These are phyloP conservation scores for Theonella swinhoei DNA, from an alignment of 37 sponge, comb jelly and placozoan species.

Conservation along the genomic window DNA sequence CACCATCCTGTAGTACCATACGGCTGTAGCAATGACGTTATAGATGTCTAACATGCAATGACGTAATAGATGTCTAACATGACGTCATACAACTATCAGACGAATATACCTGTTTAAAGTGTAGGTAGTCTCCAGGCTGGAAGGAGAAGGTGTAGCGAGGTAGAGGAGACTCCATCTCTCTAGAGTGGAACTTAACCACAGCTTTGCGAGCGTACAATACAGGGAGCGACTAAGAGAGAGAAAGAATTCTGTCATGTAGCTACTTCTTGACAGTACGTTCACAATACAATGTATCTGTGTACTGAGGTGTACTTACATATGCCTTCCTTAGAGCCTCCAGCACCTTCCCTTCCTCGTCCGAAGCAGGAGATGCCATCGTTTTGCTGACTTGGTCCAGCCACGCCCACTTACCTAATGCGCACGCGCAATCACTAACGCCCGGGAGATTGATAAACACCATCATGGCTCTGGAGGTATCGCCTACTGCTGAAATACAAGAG, in stretches of 20 bases:
- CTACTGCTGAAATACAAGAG: neutral
- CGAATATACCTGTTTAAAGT: conserved; percentile 44
- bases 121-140: conserved; percentile 31
- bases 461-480: neutral
- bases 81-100: too few relatives aligned
- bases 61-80: too few relatives aligned
- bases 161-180: neutral
- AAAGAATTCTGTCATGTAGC: too few relatives aligned
- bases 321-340: conserved; percentile 35
- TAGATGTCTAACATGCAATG: too few relatives aligned
- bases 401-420: neutral
- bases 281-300: neutral
- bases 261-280: neutral
- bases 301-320: conserved; percentile 14
- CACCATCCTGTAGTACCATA: conserved; percentile 25
- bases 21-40: neutral
- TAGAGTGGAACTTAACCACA: conserved; percentile 4
- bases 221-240: neutral
- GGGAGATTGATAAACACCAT: neutral
- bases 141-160: conserved; percentile 12
- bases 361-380: neutral
- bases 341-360: neutral
- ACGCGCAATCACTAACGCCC: neutral
- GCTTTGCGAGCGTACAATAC: conserved; percentile 9
- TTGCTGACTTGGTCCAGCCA: neutral